Evolutionary conservation across 92 coral and sea anemone species (phyloP).

Genomic region (Ricordea florida): DNA sequence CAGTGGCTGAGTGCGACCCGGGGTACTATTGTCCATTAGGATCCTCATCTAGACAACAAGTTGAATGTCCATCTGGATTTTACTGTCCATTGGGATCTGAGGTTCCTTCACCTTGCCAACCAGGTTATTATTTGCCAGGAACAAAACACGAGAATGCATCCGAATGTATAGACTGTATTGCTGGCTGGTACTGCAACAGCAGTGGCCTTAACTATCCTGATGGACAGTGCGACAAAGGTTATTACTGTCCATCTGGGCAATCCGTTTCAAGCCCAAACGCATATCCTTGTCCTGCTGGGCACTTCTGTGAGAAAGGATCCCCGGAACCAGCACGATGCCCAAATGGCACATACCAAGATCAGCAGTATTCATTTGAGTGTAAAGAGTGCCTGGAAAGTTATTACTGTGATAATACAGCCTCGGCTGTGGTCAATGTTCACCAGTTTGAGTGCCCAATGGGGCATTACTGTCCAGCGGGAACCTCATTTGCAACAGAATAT

Average conservation of each 20-base stretch:
- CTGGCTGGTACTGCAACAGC: constrained; percentile 87
- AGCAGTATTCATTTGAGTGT: constrained; percentile 66
- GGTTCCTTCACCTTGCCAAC: constrained; percentile 71
- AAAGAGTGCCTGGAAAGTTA: constrained; percentile 78
- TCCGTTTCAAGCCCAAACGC: constrained; percentile 63
- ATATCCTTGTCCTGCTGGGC: constrained; percentile 82
- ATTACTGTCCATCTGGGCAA: constrained; percentile 94
- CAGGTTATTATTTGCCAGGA: constrained; percentile 88
- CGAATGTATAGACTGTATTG: constrained; percentile 75
- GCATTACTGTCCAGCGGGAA: constrained; percentile 78
- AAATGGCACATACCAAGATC: constrained; percentile 90
- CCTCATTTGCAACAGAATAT: constrained; percentile 79
- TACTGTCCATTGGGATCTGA: constrained; percentile 84
- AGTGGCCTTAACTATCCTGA: constrained; percentile 81
- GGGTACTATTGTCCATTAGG: constrained; percentile 94
- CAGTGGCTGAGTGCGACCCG: constrained; percentile 78
- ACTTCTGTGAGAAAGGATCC: constrained; percentile 77
- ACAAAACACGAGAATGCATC: constrained; percentile 68
- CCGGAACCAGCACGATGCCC: constrained; percentile 75
- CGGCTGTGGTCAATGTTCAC: constrained; percentile 57
- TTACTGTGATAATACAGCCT: constrained; percentile 87
- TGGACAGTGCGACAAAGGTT: constrained; percentile 80
- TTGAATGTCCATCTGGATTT: constrained; percentile 76
- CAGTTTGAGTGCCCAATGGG: too few species aligned
- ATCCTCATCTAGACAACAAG: constrained; percentile 67